Percentiles rank a stretch among this genome's conserved stretches.
Evolutionary conservation across 1,140 invertebrate genomes (phyloP).

Genomic region (Bathynomus jamesi): DNA sequence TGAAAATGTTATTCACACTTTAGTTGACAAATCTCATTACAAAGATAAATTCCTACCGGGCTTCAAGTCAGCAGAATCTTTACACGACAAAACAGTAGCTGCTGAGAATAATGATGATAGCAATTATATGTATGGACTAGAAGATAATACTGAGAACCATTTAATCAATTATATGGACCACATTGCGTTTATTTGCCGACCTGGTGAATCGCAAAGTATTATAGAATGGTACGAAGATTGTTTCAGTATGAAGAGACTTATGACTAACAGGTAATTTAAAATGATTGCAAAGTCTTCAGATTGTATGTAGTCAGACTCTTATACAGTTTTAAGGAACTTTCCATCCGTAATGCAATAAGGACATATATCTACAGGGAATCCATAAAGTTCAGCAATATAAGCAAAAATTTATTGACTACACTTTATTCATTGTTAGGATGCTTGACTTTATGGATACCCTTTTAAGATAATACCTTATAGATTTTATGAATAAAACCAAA

Average conservation of each 20-base stretch:
- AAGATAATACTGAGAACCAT: not conserved
- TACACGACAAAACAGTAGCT: not conserved
- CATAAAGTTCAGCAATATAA: no score
- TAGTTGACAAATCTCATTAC: conserved; percentile 45
- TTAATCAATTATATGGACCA: conserved; percentile 46
- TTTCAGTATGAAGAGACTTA: conserved; percentile 49
- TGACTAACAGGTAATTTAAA: conserved; percentile 45
- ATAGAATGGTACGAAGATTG: conserved; percentile 47
- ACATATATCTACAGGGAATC: no score
- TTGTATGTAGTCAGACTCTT: no score
- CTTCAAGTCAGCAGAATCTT: conserved; percentile 37
- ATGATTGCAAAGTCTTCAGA: no score
- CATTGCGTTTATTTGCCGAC: conserved; percentile 44
- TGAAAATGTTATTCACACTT: conserved; percentile 49
- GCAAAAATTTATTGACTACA: no score
- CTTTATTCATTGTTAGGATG: no score
- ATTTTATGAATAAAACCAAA: no score
- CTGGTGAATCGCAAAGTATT: conserved; percentile 42
- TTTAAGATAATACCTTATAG: no score
- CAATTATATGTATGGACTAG: no score
- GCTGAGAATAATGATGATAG: not conserved
- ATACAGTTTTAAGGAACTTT: no score
- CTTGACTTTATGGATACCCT: no score
- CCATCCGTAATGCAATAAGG: no score
- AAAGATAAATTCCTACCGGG: conserved; percentile 45